Conservation (phyloP, 2,888 invertebrate species). For the Calameuta filiformis region DNA sequence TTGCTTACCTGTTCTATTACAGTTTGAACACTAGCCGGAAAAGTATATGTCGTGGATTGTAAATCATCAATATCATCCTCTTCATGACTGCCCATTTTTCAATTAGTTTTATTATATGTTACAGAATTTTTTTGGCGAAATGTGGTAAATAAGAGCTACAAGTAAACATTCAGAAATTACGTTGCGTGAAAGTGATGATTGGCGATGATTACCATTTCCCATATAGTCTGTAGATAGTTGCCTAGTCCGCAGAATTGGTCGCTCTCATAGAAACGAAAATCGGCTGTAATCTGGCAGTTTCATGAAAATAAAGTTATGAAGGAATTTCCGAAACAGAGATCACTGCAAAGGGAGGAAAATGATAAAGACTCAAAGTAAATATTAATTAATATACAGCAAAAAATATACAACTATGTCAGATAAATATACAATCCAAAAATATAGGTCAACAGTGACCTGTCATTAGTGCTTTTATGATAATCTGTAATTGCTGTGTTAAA, state of each 20-base stretch:
- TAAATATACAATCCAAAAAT: background rate
- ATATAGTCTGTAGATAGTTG: background rate
- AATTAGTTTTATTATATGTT: background rate
- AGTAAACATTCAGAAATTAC: background rate
- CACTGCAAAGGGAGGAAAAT: background rate
- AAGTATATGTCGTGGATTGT: slow-evolving; percentile 69
- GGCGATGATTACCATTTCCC: background rate
- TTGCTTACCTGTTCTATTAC: slow-evolving; percentile 83
- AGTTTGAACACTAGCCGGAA: slow-evolving; percentile 88
- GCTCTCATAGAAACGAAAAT: background rate
- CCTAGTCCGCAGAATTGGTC: background rate
- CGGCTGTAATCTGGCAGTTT: background rate
- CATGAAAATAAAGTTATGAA: background rate
- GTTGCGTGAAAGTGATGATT: background rate
- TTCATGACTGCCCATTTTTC: slow-evolving; percentile 54
- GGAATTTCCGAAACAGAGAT: background rate
- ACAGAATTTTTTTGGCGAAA: background rate
- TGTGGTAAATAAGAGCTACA: background rate
- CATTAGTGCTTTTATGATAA: background rate
- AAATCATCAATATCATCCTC: slow-evolving; percentile 67
- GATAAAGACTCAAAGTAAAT: background rate
- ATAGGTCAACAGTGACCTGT: background rate
- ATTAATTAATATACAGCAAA: background rate
- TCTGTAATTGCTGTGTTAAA: background rate
- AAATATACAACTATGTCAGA: background rate